Percentiles rank a stretch among this genome's conserved stretches.
phyloP scores from a whole-genome alignment of 35 echinoderm and acorn worm genomes.

The Ptychodera flava region DNA sequence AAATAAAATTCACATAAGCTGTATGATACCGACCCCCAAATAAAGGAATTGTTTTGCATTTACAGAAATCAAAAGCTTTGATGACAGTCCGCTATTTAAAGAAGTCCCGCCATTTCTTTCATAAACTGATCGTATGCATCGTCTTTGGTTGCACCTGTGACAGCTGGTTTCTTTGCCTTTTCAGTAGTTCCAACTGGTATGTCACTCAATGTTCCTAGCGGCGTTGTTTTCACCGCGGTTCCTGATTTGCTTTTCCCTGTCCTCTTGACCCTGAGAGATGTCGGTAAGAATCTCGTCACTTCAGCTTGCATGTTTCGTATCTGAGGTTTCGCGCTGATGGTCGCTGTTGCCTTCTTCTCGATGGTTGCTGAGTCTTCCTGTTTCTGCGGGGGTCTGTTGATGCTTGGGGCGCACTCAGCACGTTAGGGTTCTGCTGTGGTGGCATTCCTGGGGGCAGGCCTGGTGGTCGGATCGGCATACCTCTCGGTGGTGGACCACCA shows the following conservation, averaged over 20 bases:
- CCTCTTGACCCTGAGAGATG: conserved; percentile 70
- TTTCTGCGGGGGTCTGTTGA: conserved; percentile 48
- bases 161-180: conserved; percentile 48
- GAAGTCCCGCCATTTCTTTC: conserved; percentile 84
- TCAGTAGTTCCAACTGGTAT: conserved; percentile 71
- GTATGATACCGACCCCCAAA: no score
- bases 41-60: no score
- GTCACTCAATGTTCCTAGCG: conserved; percentile 59
- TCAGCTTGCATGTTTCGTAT: conserved; percentile 92
- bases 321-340: conserved; percentile 93
- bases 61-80: no score
- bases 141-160: conserved; percentile 74
- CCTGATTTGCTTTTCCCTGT: conserved; percentile 57
- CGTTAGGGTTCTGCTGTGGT: conserved; percentile 80
- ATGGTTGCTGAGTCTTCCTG: conserved; percentile 25
- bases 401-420: conserved; percentile 93
- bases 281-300: conserved; percentile 86
- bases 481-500: conserved; percentile 21
- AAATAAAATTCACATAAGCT: no score
- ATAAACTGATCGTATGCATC: conserved; percentile 98
- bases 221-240: conserved; percentile 50
- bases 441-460: conserved; percentile 44
- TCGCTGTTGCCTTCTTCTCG: conserved; percentile 74
- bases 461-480: neutral
- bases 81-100: no score